A percentile compares a stretch with the other conserved stretches of the same genome.
phyloP scores from a whole-genome alignment of 35 echinoderm and acorn worm genomes.

The Apostichopus japonicus region DNA sequence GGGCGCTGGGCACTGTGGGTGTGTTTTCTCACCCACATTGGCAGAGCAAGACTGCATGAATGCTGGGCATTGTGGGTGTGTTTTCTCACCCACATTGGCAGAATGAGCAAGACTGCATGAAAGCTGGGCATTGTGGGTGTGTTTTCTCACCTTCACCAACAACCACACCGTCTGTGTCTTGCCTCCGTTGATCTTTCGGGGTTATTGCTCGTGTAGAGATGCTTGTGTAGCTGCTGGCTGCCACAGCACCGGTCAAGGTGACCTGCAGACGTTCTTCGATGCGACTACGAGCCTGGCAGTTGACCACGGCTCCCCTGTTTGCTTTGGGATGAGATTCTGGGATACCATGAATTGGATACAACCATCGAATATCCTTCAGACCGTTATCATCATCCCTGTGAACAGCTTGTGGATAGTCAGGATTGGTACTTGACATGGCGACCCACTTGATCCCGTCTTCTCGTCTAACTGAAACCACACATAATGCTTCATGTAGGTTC shows the following conservation, averaged over 20 bases:
- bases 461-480: constrained; percentile 76
- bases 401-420: constrained; percentile 78
- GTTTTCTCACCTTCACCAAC: constrained; percentile 82
- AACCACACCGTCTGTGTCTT: constrained; percentile 70
- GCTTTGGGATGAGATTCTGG: constrained; percentile 85
- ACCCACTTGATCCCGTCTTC: constrained; percentile 74
- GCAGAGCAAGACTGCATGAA: no score
- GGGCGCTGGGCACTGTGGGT: not conserved
- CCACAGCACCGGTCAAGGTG: constrained; percentile 90
- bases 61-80: not conserved
- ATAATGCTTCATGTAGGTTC: constrained; percentile 87
- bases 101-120: not conserved
- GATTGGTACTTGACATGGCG: constrained; percentile 58
- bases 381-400: constrained; percentile 64
- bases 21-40: constrained; percentile 58
- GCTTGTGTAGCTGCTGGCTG: constrained; percentile 72
- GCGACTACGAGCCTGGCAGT: constrained; percentile 90
- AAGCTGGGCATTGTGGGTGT: not conserved
- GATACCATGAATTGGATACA: constrained; percentile 96
- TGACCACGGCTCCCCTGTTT: constrained; percentile 78
- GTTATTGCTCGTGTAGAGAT: constrained; percentile 85
- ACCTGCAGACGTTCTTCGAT: constrained; percentile 93
- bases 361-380: constrained; percentile 90
- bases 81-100: constrained; percentile 62
- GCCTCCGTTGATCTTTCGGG: constrained; percentile 62